phyloP scores from a whole-genome alignment of 2,113 vertebrate genomes.

The Pampusana beccarii region DNA sequence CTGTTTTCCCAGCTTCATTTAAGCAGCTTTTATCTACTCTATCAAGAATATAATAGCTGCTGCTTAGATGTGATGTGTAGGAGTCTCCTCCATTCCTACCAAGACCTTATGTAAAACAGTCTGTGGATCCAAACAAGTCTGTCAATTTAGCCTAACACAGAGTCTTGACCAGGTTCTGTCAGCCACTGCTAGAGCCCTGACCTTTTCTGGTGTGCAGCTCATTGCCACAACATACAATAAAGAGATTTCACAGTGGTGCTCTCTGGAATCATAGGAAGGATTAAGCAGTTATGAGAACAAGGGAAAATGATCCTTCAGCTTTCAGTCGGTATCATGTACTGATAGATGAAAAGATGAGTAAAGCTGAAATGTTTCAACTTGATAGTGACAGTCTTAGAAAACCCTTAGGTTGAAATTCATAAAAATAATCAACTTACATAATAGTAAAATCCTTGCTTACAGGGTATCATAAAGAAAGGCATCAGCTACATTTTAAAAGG shows the following conservation, averaged over 20 bases:
- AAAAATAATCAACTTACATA: not conserved
- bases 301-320: not conserved
- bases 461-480: not conserved
- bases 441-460: not conserved
- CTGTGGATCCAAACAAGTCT: not conserved
- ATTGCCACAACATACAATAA: not conserved
- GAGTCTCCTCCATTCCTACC: not conserved
- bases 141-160: not conserved
- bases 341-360: not conserved
- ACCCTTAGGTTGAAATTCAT: not conserved
- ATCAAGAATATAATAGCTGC: not conserved
- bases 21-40: not conserved
- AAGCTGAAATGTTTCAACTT: not conserved
- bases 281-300: not conserved
- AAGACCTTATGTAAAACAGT: not conserved
- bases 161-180: not conserved
- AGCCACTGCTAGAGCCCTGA: not conserved
- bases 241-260: not conserved
- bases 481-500: not conserved
- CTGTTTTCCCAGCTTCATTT: not conserved
- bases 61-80: not conserved
- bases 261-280: not conserved
- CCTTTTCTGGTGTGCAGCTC: not conserved
- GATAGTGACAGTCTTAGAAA: not conserved
- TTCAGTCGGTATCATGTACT: not conserved